Conservation (phyloP, 2,113 vertebrate genomes). For the Megaceryle maxima region DNA sequence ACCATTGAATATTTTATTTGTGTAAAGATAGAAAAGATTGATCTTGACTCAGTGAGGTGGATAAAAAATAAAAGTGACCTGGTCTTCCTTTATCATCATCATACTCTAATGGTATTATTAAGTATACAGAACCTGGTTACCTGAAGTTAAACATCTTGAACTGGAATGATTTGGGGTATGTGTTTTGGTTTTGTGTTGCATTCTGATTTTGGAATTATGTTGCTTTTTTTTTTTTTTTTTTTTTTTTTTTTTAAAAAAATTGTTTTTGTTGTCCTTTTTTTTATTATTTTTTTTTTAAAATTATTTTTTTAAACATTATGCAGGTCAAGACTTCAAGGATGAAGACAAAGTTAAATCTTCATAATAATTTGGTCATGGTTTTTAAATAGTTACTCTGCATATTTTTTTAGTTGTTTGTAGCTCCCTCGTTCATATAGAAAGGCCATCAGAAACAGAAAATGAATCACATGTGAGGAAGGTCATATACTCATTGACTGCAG, state of each 20-base stretch:
- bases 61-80: not conserved
- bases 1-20: not conserved
- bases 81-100: not conserved
- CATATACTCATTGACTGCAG: not conserved
- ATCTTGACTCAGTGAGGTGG: not conserved
- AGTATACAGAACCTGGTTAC: not conserved
- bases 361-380: fast-evolving
- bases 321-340: not conserved
- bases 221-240: not conserved
- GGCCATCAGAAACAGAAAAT: not conserved
- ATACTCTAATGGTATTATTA: not conserved
- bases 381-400: not conserved
- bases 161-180: not conserved
- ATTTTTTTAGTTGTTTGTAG: not conserved
- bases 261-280: not conserved
- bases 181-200: not conserved
- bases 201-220: not conserved
- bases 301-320: no score
- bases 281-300: no score
- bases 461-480: not conserved
- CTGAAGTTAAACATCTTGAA: not conserved
- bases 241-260: not conserved
- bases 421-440: not conserved
- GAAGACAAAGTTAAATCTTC: not conserved
- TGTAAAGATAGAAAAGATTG: not conserved